A percentile compares a stretch with the other conserved stretches of the same genome.
phyloP scores from a whole-genome alignment of 2,797 vertebrate genomes.

The Acanthurus lineatus region DNA sequence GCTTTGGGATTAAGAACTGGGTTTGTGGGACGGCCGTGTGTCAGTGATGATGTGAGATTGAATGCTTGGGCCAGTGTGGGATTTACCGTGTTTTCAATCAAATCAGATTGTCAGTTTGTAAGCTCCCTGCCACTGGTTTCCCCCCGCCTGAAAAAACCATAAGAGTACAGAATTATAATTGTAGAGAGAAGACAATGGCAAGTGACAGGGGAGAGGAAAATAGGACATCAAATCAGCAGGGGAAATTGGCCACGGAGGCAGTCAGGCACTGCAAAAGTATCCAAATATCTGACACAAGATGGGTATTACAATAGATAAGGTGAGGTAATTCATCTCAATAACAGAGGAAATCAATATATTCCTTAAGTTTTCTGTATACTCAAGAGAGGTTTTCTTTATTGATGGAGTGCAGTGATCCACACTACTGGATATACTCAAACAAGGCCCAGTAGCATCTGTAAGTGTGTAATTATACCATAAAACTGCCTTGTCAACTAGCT shows the following conservation, averaged over 20 bases:
- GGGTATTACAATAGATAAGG: slow-evolving; percentile 4
- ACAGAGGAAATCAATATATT: slow-evolving; percentile 9
- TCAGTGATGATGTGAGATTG: slow-evolving; percentile 75
- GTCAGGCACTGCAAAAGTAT: not conserved
- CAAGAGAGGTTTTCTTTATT: not conserved
- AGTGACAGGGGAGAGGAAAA: slow-evolving; percentile 24
- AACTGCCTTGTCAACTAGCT: not conserved
- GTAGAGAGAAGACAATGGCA: slow-evolving; percentile 40
- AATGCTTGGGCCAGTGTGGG: slow-evolving; percentile 71
- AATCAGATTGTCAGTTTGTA: slow-evolving; percentile 81
- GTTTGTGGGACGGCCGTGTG: slow-evolving; percentile 81
- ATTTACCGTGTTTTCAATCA: slow-evolving; percentile 86
- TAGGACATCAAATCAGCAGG: slow-evolving; percentile 38
- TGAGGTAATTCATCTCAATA: not conserved
- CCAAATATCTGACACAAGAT: slow-evolving; percentile 15
- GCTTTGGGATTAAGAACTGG: slow-evolving; percentile 87
- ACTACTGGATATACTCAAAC: not conserved
- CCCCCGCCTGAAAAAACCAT: slow-evolving; percentile 19
- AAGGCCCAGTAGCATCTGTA: not conserved
- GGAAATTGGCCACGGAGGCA: slow-evolving; percentile 1
- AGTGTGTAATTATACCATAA: not conserved
- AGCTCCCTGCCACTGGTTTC: slow-evolving; percentile 56
- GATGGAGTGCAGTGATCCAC: not conserved
- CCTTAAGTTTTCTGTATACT: not conserved
- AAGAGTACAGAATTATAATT: slow-evolving; percentile 50